phyloP scores from a whole-genome alignment of 1,140 invertebrate genomes.

The Zaprionus gabonicus region DNA sequence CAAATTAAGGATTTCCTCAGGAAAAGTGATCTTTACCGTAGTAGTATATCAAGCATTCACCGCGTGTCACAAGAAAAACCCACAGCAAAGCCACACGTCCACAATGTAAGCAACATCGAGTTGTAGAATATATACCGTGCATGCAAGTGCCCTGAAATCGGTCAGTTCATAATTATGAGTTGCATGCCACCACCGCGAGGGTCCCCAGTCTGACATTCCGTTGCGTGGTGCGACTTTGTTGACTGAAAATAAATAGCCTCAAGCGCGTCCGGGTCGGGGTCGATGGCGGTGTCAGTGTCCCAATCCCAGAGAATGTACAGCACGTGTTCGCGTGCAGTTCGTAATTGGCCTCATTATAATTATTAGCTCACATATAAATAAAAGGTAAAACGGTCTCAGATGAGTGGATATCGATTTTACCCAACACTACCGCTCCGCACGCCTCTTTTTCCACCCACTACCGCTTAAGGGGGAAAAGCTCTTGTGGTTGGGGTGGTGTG shows the following conservation, averaged over 20 bases:
- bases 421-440: not conserved
- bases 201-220: slow-evolving; percentile 27
- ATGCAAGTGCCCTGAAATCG: slow-evolving; percentile 14
- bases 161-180: slow-evolving; percentile 52
- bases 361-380: slow-evolving; percentile 64
- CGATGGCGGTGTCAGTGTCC: slow-evolving; percentile 1
- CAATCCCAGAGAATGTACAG: slow-evolving; percentile 11
- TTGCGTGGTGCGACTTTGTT: slow-evolving; percentile 54
- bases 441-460: not conserved
- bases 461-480: slow-evolving; percentile 5
- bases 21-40: slow-evolving; percentile 14
- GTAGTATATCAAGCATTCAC: slow-evolving; percentile 44
- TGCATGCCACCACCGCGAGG: slow-evolving; percentile 22
- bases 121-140: slow-evolving; percentile 14
- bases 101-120: slow-evolving; percentile 58
- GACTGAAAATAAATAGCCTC: slow-evolving; percentile 69
- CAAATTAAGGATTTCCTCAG: slow-evolving; percentile 1
- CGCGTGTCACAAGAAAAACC: slow-evolving; percentile 33
- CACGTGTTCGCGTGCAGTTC: slow-evolving; percentile 70
- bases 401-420: slow-evolving; percentile 68
- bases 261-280: slow-evolving; percentile 4
- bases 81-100: slow-evolving; percentile 4
- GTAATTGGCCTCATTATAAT: slow-evolving; percentile 62
- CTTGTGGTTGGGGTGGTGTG: not conserved
- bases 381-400: slow-evolving; percentile 29